Evolutionary conservation across 2,888 invertebrate species (phyloP), one percentile per base, ranked within the genome.

Genomic region (Tupiocoris notatus): DNA sequence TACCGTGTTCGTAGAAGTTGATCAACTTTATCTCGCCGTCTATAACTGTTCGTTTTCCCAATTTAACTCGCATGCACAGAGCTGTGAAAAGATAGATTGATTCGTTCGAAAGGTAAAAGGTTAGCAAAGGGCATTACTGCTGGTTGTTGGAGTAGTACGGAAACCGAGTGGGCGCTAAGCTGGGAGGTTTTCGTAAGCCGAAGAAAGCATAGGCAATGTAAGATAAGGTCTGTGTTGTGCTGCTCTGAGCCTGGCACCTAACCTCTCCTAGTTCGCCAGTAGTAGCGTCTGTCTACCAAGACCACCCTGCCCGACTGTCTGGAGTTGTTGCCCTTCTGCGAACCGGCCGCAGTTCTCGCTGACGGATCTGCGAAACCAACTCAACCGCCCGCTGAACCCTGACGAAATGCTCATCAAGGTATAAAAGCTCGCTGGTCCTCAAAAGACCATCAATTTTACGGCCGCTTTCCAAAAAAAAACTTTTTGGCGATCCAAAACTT

Each of bases 231-330:
- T 12, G 6, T 3, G 3, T 39, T 39, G 39, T 70, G 70, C 70
- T 59, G 70, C 70, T 59, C n/a, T 12, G 70, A 58, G 70, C 59
- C 70, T 70, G 70, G 70, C 59, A 70, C 70, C 24, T 22, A 16
- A 17, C 70, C 59, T 39, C 12, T 39, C 39, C 39, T 39, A 3
- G 39, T 39, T 12, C 12, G 39, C 39, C 39, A 12, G 39, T 39
- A n/a, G n/a, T n/a, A 3, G 39, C 6, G 39, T 39, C 39, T 39
- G 39, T 39, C 39, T 39, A 12, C 39, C 39, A 7, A 7, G 39
- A 7, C 39, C 39, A 12, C 39, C 39, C 39, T 39, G 39, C 39
- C 39, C 12, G 39, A 7, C 39, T 39, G 39, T 39, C 39, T 39
- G 39, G 39, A 3, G 39, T 12, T 39, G 3, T 39, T 39, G 39